Base-by-base conservation (phyloP, 2,888 invertebrate species). In the Parascotia fuliginaria region DNA sequence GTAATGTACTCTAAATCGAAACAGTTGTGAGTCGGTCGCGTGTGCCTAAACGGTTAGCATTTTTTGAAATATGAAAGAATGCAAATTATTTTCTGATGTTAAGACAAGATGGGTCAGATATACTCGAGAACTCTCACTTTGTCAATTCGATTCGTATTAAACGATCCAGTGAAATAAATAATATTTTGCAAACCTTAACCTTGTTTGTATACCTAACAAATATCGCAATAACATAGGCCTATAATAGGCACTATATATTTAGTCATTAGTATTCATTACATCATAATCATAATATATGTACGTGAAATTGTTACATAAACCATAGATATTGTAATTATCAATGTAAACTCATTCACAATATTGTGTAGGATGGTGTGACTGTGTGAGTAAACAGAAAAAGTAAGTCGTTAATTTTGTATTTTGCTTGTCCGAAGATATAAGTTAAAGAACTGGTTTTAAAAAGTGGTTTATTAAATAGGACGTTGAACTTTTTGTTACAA, bases 381-480 rank as follows among this genome's bases (percentile, higher is more conserved):
- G 47, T 64, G 52, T 63, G 60, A 65, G 68, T 70, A 69, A 62
- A 70, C 61, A 69, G 50, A 65, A 3, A 62, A 70, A 52, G 45
- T 68, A 72, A 63, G 61, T 42, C 42, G 63, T 62, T 67, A 72
- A 45, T 72, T 76, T 72, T 72, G 68, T 76, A 75, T 75, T 72
- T 73, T 52, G 69, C 73, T 69, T 75, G 74, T 69, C 64, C 71
- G 77, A 80, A 79, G 64, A 76, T 76, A 56, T 77, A 61, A 80
- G 77, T 79, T 71, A 79, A 76, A 56, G 69, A 86, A 87, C 87
- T 74, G 83, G 87, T 88, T 87, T 83, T 83, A 72, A 87, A 85
- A 86, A 85, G 85, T 83, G 81, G 86, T 85, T 87, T 83, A 83
- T 80, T 75, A 87, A 83, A 87, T 85, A 83, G 88, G 83, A 77